Evolutionary conservation across 2,888 invertebrate species (phyloP).

Genomic region (Tetrapedia diversipes): DNA sequence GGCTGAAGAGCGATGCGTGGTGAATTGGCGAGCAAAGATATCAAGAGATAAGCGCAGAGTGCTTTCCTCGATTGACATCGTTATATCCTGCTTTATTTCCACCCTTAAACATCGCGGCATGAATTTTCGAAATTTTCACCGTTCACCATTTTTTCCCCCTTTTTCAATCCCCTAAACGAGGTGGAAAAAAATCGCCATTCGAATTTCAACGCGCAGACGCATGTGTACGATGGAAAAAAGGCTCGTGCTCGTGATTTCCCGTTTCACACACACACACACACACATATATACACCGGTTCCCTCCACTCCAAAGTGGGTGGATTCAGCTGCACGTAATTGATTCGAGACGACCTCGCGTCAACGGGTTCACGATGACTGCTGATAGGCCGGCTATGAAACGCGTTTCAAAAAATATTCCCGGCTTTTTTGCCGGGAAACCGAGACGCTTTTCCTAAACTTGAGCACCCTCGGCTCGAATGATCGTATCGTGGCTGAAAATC

Average conservation of each 20-base stretch:
- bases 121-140: background rate
- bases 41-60: constrained; percentile 30
- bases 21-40: constrained; percentile 31
- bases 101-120: background rate
- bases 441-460: background rate
- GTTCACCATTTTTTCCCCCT: background rate
- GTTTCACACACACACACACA: constrained; percentile 30
- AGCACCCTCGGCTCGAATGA: too few species aligned
- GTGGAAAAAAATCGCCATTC: background rate
- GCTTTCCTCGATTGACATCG: constrained; percentile 22
- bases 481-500: too few species aligned
- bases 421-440: constrained; percentile 1
- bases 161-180: background rate
- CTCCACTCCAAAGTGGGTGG: constrained; percentile 26
- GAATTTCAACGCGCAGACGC: constrained; percentile 11
- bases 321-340: constrained; percentile 36
- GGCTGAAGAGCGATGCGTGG: constrained; percentile 16
- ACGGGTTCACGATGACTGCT: constrained; percentile 12
- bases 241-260: constrained; percentile 31
- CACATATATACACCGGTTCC: too few species aligned
- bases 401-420: constrained; percentile 28
- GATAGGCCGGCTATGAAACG: constrained; percentile 24
- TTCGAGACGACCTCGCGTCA: constrained; percentile 29
- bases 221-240: too few species aligned
- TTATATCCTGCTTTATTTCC: constrained; percentile 23